phyloP scores from a whole-genome alignment of 2,797 vertebrate genomes.

The Vultur gryphus region DNA sequence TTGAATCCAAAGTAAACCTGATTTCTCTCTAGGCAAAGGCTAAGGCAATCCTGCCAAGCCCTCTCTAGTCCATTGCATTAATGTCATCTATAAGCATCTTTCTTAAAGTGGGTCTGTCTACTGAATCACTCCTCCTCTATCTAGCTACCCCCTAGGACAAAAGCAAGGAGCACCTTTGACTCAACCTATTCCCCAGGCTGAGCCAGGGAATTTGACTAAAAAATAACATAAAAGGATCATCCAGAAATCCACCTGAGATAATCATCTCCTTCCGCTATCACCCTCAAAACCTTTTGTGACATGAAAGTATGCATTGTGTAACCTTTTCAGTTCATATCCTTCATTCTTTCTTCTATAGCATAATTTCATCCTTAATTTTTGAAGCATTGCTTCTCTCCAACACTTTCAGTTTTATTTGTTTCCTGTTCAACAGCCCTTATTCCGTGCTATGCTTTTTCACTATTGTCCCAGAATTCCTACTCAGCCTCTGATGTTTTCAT shows the following conservation, averaged over 20 bases:
- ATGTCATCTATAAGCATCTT: conserved; percentile 13
- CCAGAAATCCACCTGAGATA: not conserved
- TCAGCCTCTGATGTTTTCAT: not conserved
- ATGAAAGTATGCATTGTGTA: not conserved
- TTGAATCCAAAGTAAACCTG: conserved; percentile 50
- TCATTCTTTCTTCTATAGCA: not conserved
- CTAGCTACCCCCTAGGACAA: not conserved
- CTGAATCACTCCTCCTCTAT: not conserved
- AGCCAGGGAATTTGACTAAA: not conserved
- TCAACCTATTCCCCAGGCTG: not conserved
- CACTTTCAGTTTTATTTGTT: not conserved
- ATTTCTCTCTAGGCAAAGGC: conserved; percentile 46
- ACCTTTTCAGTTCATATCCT: not conserved
- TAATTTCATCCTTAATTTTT: not conserved
- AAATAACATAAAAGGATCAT: not conserved
- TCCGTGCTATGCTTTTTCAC: not conserved
- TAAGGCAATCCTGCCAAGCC: conserved; percentile 6
- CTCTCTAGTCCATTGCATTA: not conserved
- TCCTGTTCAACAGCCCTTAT: not conserved
- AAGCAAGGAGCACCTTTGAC: not conserved
- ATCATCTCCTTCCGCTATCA: not conserved
- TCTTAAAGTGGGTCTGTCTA: not conserved
- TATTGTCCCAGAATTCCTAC: not conserved
- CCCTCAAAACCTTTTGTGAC: not conserved
- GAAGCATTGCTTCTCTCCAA: not conserved